Evolutionary conservation across 2,797 vertebrate genomes (phyloP).

Genomic region (Silurus lanzhouensis): DNA sequence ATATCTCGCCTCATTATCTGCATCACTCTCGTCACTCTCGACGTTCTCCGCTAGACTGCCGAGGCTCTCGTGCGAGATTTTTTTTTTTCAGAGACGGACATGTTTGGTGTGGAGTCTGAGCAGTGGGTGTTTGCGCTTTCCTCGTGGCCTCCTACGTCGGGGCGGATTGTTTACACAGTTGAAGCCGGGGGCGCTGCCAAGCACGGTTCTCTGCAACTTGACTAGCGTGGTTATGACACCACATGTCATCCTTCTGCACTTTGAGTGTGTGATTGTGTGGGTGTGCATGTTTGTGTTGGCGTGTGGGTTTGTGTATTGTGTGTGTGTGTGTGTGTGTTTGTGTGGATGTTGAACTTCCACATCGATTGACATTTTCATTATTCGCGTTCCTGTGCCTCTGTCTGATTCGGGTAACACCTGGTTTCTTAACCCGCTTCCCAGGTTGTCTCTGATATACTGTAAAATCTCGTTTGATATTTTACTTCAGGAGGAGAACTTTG

Average conservation of each 20-base stretch:
- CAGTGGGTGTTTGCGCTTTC: slow-evolving; percentile 46
- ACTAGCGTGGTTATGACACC: slow-evolving; percentile 68
- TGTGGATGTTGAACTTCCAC: slow-evolving; percentile 51
- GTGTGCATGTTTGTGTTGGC: not conserved
- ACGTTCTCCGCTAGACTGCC: not conserved
- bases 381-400: slow-evolving; percentile 49
- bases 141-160: slow-evolving; percentile 36
- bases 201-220: slow-evolving; percentile 72
- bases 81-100: slow-evolving; percentile 15
- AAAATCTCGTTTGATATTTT: not conserved
- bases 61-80: slow-evolving; percentile 5
- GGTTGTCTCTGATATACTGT: slow-evolving; percentile 25
- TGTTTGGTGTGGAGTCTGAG: slow-evolving; percentile 27
- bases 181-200: slow-evolving; percentile 59
- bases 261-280: slow-evolving; percentile 9
- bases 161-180: slow-evolving; percentile 63
- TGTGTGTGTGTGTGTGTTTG: not conserved
- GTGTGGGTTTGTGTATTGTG: slow-evolving; percentile 5
- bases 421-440: slow-evolving; percentile 50
- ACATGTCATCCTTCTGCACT: slow-evolving; percentile 58
- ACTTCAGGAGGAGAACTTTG: not conserved
- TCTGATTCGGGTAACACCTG: slow-evolving; percentile 53
- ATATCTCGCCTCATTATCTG: slow-evolving; percentile 35
- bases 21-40: not conserved
- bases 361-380: slow-evolving; percentile 66